Base-by-base conservation (phyloP, 2,888 invertebrate species). In the Dinocampus coccinellae region DNA sequence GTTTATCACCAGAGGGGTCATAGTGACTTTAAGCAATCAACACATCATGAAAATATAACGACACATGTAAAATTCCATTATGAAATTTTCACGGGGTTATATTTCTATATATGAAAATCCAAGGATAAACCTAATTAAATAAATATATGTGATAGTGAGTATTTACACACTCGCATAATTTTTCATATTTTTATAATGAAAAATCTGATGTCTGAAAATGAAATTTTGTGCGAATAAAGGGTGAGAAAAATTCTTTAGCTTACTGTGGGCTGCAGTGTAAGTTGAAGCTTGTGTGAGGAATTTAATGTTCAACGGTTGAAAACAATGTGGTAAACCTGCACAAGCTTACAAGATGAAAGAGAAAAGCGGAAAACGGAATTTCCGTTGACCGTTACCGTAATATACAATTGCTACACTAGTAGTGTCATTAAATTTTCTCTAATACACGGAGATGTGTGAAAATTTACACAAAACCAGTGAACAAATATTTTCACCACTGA, bases 361-460 rank as follows among this genome's bases (percentile, higher is more conserved):
- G 57, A 65, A 47, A 55, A 33, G 47, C 55, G 53, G 58, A 70
- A 72, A 47, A 61, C 57, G 61, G 70, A 73, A 72, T 70, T 72
- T 73, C 70, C 66, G 64, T 73, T 62, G 62, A 72, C 73, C 73
- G 75, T 76, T 76, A 72, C 76, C 66, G 69, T 75, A 76, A 76
- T 72, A 58, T 70, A 75, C 71, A 73, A 73, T 63, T 47, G 34
- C 55, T 63, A 70, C 69, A 67, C 68, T n/a, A n/a, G 66, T 36
- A 70, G 53, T 65, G 66, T 73, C 73, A 73, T 75, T 70, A 72
- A 73, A 75, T 75, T 76, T 73, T 67, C 72, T 52, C 20, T 64
- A 29, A 52, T 33, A 22, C 24, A 10, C 11, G 22, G 20, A 29
- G 52, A 53, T 29, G 64, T 47, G 20, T 33, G 47, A 64, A 47